Percentiles rank a stretch among this genome's conserved stretches.
Conservation (phyloP, 2,888 invertebrate genomes). For the Sphaerophoria taeniata region DNA sequence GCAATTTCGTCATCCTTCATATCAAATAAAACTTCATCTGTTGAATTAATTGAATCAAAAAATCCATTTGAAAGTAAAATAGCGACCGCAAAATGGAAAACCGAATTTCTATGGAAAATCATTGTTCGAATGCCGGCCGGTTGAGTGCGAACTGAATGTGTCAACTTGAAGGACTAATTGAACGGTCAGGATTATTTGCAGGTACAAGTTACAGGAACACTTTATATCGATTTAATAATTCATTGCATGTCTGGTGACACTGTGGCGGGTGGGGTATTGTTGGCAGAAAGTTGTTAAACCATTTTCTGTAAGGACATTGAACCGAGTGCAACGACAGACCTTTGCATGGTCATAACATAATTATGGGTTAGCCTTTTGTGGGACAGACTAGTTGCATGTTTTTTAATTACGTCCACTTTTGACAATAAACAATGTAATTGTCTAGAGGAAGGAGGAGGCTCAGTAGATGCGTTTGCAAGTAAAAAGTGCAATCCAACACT, state of each 20-base stretch:
- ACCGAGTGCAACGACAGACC: constrained; percentile 45
- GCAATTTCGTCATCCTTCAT: constrained; percentile 69
- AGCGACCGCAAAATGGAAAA: constrained; percentile 18
- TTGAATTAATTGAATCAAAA: constrained; percentile 5
- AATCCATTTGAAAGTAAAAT: constrained; percentile 24
- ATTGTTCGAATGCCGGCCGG: constrained; percentile 15
- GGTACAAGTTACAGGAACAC: not conserved
- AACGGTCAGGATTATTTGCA: constrained; percentile 46
- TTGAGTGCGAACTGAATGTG: constrained; percentile 33
- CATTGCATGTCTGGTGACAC: constrained; percentile 53
- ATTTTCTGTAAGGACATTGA: constrained; percentile 55
- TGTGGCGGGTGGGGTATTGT: too few species aligned
- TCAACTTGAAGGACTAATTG: constrained; percentile 49
- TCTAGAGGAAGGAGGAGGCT: not conserved
- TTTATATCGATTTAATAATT: constrained; percentile 56
- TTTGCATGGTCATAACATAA: constrained; percentile 2
- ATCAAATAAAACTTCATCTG: constrained; percentile 14
- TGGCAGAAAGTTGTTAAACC: not conserved
- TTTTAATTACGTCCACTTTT: constrained; percentile 8
- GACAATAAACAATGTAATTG: constrained; percentile 3
- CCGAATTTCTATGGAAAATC: constrained; percentile 11
- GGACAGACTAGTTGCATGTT: constrained; percentile 52
- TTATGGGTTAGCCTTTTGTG: not conserved
- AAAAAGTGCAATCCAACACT: too few species aligned
- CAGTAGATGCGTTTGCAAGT: too few species aligned